phyloP scores from a whole-genome alignment of 2,888 invertebrate genomes.

The Spodoptera littoralis region DNA sequence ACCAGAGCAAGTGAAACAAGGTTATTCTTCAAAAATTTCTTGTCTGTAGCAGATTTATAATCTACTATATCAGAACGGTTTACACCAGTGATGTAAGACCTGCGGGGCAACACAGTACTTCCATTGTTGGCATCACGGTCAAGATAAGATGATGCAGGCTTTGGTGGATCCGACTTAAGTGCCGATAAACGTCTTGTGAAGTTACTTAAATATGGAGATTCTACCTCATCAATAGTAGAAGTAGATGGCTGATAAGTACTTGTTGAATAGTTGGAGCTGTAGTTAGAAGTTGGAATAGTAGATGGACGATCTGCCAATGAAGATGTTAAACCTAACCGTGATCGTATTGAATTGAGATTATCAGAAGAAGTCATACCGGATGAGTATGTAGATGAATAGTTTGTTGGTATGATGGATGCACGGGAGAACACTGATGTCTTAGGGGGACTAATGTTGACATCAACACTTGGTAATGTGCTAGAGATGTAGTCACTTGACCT shows the following conservation, averaged over 20 bases:
- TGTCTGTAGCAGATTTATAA: slow-evolving; percentile 81
- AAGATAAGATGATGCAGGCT: slow-evolving; percentile 65
- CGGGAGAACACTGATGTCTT: slow-evolving; percentile 80
- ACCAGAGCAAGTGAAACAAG: slow-evolving; percentile 91
- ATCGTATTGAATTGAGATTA: slow-evolving; percentile 88
- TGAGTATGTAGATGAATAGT: slow-evolving; percentile 67
- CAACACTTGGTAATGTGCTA: slow-evolving; percentile 76
- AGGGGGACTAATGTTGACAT: slow-evolving; percentile 74
- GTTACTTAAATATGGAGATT: slow-evolving; percentile 92
- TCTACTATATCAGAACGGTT: slow-evolving; percentile 78
- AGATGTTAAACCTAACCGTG: slow-evolving; percentile 87
- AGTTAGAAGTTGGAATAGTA: slow-evolving; percentile 62
- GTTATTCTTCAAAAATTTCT: slow-evolving; percentile 88
- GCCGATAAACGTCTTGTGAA: slow-evolving; percentile 90
- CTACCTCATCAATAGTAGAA: slow-evolving; percentile 85
- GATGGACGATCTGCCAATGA: slow-evolving; percentile 78
- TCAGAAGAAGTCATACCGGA: slow-evolving; percentile 81
- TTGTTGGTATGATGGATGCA: slow-evolving; percentile 76
- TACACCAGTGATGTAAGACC: slow-evolving; percentile 79
- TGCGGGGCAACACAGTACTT: slow-evolving; percentile 73
- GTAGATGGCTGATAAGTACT: slow-evolving; percentile 78
- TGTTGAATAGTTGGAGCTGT: slow-evolving; percentile 71
- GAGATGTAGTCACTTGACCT: slow-evolving; percentile 83
- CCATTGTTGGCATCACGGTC: slow-evolving; percentile 83
- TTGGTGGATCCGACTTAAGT: slow-evolving; percentile 78